Evolutionary conservation across 1,140 invertebrate genomes (phyloP).

Genomic region (Anadara kagoshimensis): DNA sequence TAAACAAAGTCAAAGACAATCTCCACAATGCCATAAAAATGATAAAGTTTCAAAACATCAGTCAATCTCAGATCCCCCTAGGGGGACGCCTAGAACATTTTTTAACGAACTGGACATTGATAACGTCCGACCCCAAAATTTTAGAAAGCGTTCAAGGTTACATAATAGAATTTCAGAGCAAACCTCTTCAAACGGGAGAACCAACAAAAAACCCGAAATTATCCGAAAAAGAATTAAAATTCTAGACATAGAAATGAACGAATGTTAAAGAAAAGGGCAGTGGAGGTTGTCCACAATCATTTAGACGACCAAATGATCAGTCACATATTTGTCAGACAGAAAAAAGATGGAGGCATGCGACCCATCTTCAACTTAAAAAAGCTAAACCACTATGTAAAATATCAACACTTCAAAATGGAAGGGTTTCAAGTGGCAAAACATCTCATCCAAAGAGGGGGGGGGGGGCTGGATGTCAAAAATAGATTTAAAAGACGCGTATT

Average conservation of each 20-base stretch:
- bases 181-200: conserved; percentile 1
- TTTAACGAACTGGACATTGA: conserved; percentile 2
- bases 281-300: neutral
- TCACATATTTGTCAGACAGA: neutral
- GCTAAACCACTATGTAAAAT: neutral
- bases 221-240: conserved; percentile 11
- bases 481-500: neutral
- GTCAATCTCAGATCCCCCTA: too few species aligned
- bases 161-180: conserved; percentile 4
- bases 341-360: neutral
- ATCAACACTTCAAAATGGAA: conserved; percentile 28
- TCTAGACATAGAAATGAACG: neutral
- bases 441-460: conserved; percentile 4
- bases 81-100: conserved; percentile 3
- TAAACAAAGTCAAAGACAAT: too few species aligned
- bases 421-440: conserved; percentile 5
- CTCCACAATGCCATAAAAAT: too few species aligned
- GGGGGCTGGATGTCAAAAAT: conserved; percentile 6
- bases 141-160: neutral
- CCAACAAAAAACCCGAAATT: conserved; percentile 1
- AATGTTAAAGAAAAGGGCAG: neutral
- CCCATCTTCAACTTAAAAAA: conserved; percentile 18
- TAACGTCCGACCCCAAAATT: conserved; percentile 2
- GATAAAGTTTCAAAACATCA: too few species aligned
- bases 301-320: neutral